Conservation (phyloP, 2,797 vertebrate species). For the Lates japonicus region DNA sequence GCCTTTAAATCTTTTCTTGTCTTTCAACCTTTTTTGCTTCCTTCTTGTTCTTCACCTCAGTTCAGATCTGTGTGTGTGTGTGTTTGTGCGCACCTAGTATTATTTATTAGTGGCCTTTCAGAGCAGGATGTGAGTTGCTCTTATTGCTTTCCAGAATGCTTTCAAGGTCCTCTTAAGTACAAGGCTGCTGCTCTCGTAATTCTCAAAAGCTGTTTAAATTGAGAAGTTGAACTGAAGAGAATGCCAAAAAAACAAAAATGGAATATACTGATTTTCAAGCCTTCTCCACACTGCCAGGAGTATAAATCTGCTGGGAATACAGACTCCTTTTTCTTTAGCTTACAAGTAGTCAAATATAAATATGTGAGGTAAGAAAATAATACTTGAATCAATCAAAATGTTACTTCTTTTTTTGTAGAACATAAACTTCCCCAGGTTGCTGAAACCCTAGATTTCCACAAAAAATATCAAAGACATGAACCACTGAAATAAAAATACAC, state of each 20-base stretch:
- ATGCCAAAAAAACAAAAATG: too few relatives aligned
- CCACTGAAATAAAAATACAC: too few relatives aligned
- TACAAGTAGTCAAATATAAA: neutral
- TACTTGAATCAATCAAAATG: neutral
- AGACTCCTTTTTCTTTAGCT: neutral
- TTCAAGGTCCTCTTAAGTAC: neutral
- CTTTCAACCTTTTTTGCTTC: constrained; percentile 33
- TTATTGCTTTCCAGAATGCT: constrained; percentile 26
- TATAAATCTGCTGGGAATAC: neutral
- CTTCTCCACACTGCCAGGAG: neutral
- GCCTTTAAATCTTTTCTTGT: constrained; percentile 29
- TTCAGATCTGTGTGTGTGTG: constrained; percentile 12
- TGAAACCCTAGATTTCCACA: too few relatives aligned
- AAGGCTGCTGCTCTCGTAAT: constrained; percentile 6
- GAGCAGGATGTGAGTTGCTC: constrained; percentile 33
- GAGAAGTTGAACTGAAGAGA: neutral
- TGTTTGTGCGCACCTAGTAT: neutral
- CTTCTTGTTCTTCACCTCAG: constrained; percentile 22
- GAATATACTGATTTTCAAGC: neutral
- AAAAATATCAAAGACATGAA: neutral
- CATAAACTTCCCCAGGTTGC: neutral
- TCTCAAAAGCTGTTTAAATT: neutral
- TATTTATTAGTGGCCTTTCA: neutral
- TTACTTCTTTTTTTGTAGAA: neutral
- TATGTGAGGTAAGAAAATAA: neutral